Evolutionary conservation across 2,797 vertebrate species (phyloP).

Genomic region (Naso thynnoides): DNA sequence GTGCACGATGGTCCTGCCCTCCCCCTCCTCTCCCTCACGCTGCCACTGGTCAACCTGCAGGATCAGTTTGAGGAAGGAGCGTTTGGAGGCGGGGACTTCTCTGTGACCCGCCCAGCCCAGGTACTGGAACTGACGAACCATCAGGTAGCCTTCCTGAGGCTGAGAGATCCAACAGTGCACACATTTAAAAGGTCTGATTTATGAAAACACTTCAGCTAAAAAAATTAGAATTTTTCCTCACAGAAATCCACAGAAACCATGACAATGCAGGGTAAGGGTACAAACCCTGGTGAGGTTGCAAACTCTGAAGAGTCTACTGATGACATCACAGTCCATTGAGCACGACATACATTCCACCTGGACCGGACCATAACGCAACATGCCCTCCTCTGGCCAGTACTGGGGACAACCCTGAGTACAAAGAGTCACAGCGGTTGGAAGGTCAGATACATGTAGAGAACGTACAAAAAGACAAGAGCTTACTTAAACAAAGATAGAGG

Average conservation of each 20-base stretch:
- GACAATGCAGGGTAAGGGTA: neutral
- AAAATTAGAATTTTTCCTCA: neutral
- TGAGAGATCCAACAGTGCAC: conserved; percentile 55
- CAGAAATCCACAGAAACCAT: neutral
- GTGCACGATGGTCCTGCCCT: conserved; percentile 96
- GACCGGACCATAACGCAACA: conserved; percentile 94
- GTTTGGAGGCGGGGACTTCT: conserved; percentile 96
- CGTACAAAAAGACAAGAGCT: no score
- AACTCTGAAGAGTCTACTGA: conserved; percentile 98
- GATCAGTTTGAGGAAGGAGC: conserved; percentile 97
- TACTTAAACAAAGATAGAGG: no score
- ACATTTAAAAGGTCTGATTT: neutral
- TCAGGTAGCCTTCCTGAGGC: conserved; percentile 98
- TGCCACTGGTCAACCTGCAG: conserved; percentile 99
- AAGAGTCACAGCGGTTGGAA: neutral
- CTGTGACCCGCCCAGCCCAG: conserved; percentile 96
- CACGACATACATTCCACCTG: conserved; percentile 99
- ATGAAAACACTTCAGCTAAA: neutral
- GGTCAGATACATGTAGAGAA: neutral
- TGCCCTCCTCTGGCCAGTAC: conserved; percentile 98
- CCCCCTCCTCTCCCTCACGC: conserved; percentile 97
- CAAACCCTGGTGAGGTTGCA: conserved; percentile 98
- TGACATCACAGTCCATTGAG: conserved; percentile 98
- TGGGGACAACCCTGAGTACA: conserved; percentile 93
- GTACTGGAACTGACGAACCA: conserved; percentile 99